Conservation (phyloP, 2,888 invertebrate species). For the Charanyca ferruginea region DNA sequence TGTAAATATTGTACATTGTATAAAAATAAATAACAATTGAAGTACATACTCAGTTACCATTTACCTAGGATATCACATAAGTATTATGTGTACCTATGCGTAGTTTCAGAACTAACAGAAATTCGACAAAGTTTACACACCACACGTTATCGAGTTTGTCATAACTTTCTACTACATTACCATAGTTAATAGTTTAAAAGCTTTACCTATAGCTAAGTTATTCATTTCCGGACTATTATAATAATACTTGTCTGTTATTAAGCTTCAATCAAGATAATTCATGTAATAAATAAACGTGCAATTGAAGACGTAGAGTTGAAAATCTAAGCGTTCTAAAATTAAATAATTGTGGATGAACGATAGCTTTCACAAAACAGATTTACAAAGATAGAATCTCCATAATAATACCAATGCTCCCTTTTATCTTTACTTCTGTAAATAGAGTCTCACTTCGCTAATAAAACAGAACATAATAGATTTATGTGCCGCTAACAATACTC, state of each 20-base stretch:
- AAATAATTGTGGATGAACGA: not conserved
- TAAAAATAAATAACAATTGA: too few relatives aligned
- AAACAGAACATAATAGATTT: slow-evolving; percentile 34
- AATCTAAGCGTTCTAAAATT: not conserved
- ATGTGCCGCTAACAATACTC: slow-evolving; percentile 31
- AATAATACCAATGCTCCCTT: not conserved
- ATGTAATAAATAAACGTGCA: slow-evolving; percentile 12
- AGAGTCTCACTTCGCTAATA: not conserved
- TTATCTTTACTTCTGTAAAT: slow-evolving; percentile 1
- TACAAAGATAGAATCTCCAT: not conserved
- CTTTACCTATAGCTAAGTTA: slow-evolving; percentile 17
- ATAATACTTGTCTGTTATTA: slow-evolving; percentile 19
- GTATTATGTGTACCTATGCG: too few relatives aligned
- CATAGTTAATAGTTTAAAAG: slow-evolving; percentile 28
- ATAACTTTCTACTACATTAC: slow-evolving; percentile 36
- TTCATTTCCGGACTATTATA: slow-evolving; percentile 22
- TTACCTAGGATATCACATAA: too few relatives aligned
- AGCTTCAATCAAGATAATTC: slow-evolving; percentile 15
- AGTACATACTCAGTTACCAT: too few relatives aligned
- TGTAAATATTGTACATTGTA: too few relatives aligned
- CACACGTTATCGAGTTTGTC: slow-evolving; percentile 4
- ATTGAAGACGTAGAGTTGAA: not conserved
- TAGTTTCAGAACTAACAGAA: not conserved
- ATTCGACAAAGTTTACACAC: slow-evolving; percentile 22
- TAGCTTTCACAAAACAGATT: not conserved